Evolutionary conservation across 1,140 invertebrate genomes (phyloP).

Genomic region (Pentalonia nigronervosa): DNA sequence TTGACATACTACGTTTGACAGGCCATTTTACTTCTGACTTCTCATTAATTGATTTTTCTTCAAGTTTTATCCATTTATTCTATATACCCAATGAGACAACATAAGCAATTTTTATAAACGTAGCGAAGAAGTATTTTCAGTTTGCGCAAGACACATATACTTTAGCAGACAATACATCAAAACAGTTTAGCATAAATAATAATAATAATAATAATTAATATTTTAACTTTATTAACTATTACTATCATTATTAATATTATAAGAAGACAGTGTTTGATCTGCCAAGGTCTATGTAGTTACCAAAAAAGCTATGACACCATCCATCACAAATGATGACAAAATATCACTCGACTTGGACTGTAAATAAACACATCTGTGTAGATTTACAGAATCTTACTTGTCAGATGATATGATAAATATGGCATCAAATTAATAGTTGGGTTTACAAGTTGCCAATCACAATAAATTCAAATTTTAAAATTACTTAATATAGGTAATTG

Average conservation of each 20-base stretch:
- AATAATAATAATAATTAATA: slow-evolving; percentile 27
- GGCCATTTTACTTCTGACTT: slow-evolving; percentile 16
- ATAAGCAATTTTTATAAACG: slow-evolving; percentile 44
- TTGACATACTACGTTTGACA: slow-evolving; percentile 24
- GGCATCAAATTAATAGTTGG: slow-evolving; percentile 43
- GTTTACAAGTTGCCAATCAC: slow-evolving; percentile 42
- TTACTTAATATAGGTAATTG: not conserved
- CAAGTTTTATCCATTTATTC: not conserved
- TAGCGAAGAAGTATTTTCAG: slow-evolving; percentile 47
- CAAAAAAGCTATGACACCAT: slow-evolving; percentile 42
- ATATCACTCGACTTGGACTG: slow-evolving; percentile 19
- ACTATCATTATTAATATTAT: slow-evolving; percentile 24
- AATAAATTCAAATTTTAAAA: not conserved
- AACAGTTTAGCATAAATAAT: slow-evolving; percentile 10
- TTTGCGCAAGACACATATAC: slow-evolving; percentile 42
- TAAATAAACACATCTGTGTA: slow-evolving; percentile 42
- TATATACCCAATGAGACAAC: slow-evolving; percentile 53
- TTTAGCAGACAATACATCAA: slow-evolving; percentile 43
- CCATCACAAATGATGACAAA: slow-evolving; percentile 54
- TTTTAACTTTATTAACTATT: not conserved
- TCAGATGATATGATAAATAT: slow-evolving; percentile 43
- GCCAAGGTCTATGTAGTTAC: slow-evolving; percentile 37
- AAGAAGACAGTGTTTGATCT: not conserved
- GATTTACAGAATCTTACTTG: not conserved
- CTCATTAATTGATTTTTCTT: not conserved